Evolutionary conservation across 2,888 invertebrate genomes (phyloP), one percentile per base, ranked within the genome.

Genomic region (Serripes groenlandicus): DNA sequence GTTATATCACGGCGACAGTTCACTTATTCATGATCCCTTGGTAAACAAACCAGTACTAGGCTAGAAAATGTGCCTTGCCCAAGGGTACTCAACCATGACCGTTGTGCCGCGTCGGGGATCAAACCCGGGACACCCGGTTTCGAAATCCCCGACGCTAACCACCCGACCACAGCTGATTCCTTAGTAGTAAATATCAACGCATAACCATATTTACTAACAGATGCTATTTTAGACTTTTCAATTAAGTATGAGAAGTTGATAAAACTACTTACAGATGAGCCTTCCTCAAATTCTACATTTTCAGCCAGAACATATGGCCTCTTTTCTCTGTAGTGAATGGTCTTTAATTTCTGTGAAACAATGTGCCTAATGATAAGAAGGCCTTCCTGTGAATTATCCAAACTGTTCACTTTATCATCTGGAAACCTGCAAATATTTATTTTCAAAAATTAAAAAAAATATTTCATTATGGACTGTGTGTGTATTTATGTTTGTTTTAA

Each of bases 221-320:
- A n/a, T n/a, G n/a, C n/a, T n/a, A n/a, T n/a, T n/a, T n/a, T n/a
- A n/a, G n/a, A n/a, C n/a, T n/a, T n/a, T n/a, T n/a, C n/a, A n/a
- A n/a, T n/a, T n/a, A n/a, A n/a, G n/a, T n/a, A n/a, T n/a, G n/a
- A 42, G 42, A 42, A 42, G 18, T 11, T 42, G 42, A 42, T 42
- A 4, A 11, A 35, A 34, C 26, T 28, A 75, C 73, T 37, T 78
- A 90, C 90, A 75, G 89, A 81, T 23, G 78, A 75, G 56, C 76
- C 72, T 49, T 92, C 84, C 70, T 91, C 92, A 88, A 96, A 98
- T 89, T 97, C 96, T 9, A 97, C 95, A 82, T 96, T 95, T 94
- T 99, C 99, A 0, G 97, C 97, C 87, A 98, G 95, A 88, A 99
- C 94, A 95, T 98, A 97, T 0, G 98, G 96, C 76, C 99, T 96